A percentile compares a stretch with the other conserved stretches of the same genome.
phyloP scores from a whole-genome alignment of 2,797 vertebrate genomes.

The Pangasius sanitwongsei region DNA sequence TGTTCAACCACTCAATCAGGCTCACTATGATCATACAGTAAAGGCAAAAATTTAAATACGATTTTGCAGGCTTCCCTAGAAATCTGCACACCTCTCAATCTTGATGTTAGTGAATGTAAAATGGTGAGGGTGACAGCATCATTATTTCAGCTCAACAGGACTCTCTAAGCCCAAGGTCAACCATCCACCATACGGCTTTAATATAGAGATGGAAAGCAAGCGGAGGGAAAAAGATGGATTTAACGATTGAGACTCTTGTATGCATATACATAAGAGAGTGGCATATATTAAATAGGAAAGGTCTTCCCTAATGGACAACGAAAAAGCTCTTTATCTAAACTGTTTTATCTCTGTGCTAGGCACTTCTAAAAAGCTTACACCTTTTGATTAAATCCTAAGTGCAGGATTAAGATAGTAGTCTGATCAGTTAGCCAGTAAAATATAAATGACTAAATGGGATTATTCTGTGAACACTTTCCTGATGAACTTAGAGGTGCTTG shows the following conservation, averaged over 20 bases:
- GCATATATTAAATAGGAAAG: background rate
- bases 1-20: background rate
- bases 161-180: background rate
- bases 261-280: background rate
- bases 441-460: slow-evolving; percentile 19
- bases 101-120: background rate
- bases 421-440: slow-evolving; percentile 27
- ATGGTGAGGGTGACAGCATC: background rate
- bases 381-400: slow-evolving; percentile 33
- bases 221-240: background rate
- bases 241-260: background rate
- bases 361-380: slow-evolving; percentile 20
- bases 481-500: background rate
- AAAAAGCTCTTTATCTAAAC: slow-evolving; percentile 1
- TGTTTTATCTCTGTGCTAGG: slow-evolving; percentile 28
- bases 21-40: background rate
- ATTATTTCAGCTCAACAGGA: background rate
- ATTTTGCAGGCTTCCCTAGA: background rate
- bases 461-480: slow-evolving; percentile 1
- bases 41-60: background rate
- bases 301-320: background rate
- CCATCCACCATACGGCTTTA: background rate
- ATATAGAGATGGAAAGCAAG: background rate
- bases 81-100: background rate
- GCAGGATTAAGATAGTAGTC: slow-evolving; percentile 32